Percentiles rank a stretch among this genome's conserved stretches.
Conservation (phyloP, 2,113 vertebrate genomes). For the Sardina pilchardus region DNA sequence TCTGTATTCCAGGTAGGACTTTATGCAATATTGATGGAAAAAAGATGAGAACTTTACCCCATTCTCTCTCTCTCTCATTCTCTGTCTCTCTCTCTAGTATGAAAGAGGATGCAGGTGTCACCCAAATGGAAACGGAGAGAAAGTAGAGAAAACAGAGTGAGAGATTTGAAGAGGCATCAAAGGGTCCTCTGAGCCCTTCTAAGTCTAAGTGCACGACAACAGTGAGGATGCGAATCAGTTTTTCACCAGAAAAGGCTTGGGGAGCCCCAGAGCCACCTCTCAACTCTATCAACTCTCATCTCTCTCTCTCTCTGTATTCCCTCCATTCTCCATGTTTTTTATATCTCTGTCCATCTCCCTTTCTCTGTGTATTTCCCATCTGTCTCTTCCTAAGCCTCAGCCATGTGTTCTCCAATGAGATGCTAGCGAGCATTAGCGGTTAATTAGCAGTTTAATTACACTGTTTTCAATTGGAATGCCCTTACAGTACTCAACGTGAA, state of each 20-base stretch:
- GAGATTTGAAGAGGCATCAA: too few species aligned
- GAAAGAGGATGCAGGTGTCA: constrained; percentile 23
- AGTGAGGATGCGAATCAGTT: constrained; percentile 26
- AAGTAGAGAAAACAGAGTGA: too few species aligned
- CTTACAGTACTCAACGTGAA: too few species aligned
- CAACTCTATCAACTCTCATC: background rate
- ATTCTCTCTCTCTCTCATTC: background rate
- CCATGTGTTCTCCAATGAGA: too few species aligned
- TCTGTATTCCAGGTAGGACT: constrained; percentile 42
- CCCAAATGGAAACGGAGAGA: background rate
- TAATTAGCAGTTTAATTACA: too few species aligned
- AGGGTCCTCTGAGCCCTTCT: constrained; percentile 31
- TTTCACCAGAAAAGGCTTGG: constrained; percentile 23
- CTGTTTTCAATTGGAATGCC: too few species aligned
- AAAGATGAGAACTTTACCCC: background rate
- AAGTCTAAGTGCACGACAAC: constrained; percentile 26
- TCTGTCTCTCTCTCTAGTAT: constrained; percentile 25
- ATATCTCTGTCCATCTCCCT: background rate
- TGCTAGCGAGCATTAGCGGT: too few species aligned
- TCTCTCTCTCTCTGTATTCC: background rate
- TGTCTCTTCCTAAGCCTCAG: background rate
- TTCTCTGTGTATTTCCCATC: background rate
- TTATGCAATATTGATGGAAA: constrained; percentile 51
- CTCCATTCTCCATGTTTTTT: background rate
- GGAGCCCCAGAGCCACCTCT: constrained; percentile 24